Base-by-base conservation (phyloP, 2,888 invertebrate species). In the Brachypalpus laphriformis region DNA sequence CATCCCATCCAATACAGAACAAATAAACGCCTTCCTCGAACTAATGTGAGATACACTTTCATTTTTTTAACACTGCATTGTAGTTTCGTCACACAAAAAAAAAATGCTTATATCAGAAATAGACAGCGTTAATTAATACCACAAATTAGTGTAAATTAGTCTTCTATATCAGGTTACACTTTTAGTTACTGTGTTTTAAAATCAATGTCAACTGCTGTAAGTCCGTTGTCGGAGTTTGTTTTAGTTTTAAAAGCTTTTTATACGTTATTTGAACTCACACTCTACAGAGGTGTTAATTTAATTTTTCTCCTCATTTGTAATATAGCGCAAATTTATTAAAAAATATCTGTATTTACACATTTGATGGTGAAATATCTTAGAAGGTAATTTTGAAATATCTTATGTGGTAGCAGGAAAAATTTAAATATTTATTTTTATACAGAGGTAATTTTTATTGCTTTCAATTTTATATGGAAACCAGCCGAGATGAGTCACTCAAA, bases 111-210 rank as follows among this genome's bases (percentile, higher is more conserved):
- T 51, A 49, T 37, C 49, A 75, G 1, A 54, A 34, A 42, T n/a
- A 34, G 34, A 70, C 16, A 37, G 25, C 16, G 51, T 49, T 76
- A 76, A 76, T 76, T 70, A 76, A 45, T 59, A 28, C 61, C 14
- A 51, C 70, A 75, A 61, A 70, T 20, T 51, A 51, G 70, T 71
- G 82, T 37, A 57, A 82, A 82, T 71, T 71, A 59, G 42, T 76
- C 47, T 76, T 82, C 71, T 71, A 65, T 82, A 82, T 76, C 82
- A 82, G 82, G 82, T 82, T 76, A 82, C 76, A 76, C 63, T 82
- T 80, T 59, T 14, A 66, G 65, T 51, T 68, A 20, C 11, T 40
- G 8, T 68, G 11, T 70, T 18, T 40, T 63, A 57, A 70, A 37
- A 82, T 57, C 82, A 82, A 82, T 76, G 76, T 76, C 76, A 82